Evolutionary conservation across 2,113 vertebrate species (phyloP).

Genomic region (Riparia riparia): DNA sequence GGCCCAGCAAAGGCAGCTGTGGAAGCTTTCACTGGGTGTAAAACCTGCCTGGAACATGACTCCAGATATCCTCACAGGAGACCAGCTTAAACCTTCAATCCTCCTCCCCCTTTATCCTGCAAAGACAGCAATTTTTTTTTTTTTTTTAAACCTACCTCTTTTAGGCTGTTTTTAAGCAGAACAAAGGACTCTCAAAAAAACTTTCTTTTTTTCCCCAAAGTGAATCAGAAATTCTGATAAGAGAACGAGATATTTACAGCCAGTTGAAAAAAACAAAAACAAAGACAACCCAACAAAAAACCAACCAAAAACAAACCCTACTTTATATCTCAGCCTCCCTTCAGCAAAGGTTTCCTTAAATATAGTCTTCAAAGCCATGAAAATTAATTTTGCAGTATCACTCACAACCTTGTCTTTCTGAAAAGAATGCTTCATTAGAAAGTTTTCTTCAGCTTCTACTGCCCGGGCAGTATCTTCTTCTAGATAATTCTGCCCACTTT

Average conservation of each 20-base stretch:
- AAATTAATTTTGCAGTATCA: background rate
- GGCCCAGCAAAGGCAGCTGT: background rate
- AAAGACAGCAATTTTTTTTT: rapidly evolving
- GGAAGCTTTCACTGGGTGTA: background rate
- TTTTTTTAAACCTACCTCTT: background rate
- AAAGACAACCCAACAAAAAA: too few relatives aligned
- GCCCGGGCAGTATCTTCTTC: background rate
- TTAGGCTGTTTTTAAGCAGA: background rate
- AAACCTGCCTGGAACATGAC: background rate
- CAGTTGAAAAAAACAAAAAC: background rate
- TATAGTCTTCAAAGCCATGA: background rate
- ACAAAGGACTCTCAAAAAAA: background rate
- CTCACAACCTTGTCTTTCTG: background rate
- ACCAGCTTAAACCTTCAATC: background rate
- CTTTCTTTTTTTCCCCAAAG: background rate
- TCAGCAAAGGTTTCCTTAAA: background rate
- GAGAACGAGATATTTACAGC: background rate
- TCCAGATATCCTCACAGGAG: background rate
- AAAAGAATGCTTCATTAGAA: background rate
- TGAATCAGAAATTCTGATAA: background rate
- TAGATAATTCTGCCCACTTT: background rate
- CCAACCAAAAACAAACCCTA: background rate
- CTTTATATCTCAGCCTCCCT: background rate
- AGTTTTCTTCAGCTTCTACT: background rate
- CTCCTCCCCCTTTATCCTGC: background rate